Evolutionary conservation across 2,888 invertebrate species (phyloP), one percentile per base, ranked within the genome.

Genomic region (Papilio demoleus): DNA sequence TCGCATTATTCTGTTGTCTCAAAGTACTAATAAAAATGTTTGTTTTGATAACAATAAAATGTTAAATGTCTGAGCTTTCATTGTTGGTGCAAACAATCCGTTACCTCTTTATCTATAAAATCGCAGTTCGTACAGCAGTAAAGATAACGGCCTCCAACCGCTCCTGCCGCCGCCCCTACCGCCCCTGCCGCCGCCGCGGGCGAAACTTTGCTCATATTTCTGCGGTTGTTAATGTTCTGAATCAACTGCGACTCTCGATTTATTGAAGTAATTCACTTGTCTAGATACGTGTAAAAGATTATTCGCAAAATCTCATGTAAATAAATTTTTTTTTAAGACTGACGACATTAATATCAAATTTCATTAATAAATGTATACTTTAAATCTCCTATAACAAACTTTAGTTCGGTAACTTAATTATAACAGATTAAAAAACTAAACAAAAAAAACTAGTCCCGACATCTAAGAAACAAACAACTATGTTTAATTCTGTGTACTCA

Each of bases 161-260:
- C 47, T 22, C 42, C 17, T 42, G 17, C n/a, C 40, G 40, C 40
- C 42, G 42, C 8, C 42, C 17, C 19, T 17, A 8, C 22, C 17
- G 27, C 45, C 4, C 2, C 50, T 14, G 11, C 17, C 14, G n/a
- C 63, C 24, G 17, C 53, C 31, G 50, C 36, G 64, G 40, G 64
- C 53, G 27, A 64, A 64, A 64, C 53, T 64, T 56, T 56, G 50
- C 63, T 63, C 63, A 22, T 63, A 64, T 64, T 64, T 64, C 53
- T 56, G 53, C 53, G 40, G 27, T 64, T 56, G 63, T 64, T 53
- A 64, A 64, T 56, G 64, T 53, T 64, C 38, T 38, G 64, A 64
- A 56, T 56, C 38, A 40, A 50, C 38, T n/a, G 24, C 38, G 40
- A 24, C 38, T 56, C 27, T 14, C 36, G 36, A 56, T 53, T 50